Percentiles rank a stretch among this genome's conserved stretches.
Conservation (phyloP, 2,797 vertebrate genomes). For the Bradypodion pumilum region DNA sequence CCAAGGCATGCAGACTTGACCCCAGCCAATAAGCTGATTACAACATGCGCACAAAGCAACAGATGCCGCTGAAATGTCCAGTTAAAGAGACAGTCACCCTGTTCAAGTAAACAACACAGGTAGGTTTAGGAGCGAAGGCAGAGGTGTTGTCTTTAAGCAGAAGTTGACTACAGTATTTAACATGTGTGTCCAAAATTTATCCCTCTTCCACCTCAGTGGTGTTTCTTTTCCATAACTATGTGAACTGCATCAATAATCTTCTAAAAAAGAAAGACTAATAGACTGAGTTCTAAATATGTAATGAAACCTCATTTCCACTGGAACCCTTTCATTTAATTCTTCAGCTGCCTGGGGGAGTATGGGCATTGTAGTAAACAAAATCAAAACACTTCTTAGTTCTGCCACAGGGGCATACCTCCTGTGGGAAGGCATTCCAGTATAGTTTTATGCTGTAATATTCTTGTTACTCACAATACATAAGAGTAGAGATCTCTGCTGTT, state of each 20-base stretch:
- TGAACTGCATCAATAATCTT: background rate
- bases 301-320: background rate
- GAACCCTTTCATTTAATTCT: too few species aligned
- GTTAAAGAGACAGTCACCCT: background rate
- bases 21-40: constrained; percentile 23
- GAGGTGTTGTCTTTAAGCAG: background rate
- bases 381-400: background rate
- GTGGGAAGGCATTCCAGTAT: background rate
- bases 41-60: background rate
- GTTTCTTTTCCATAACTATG: background rate
- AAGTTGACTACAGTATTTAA: background rate
- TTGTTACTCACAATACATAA: background rate
- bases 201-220: too few species aligned
- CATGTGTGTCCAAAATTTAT: background rate
- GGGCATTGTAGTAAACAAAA: background rate
- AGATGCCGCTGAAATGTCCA: background rate
- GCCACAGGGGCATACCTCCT: background rate
- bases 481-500: background rate
- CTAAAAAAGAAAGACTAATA: background rate
- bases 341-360: background rate
- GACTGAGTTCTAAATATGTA: background rate
- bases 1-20: background rate
- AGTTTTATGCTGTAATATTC: background rate
- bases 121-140: background rate
- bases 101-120: too few species aligned